Percentiles rank a stretch among this genome's conserved stretches.
Conservation (phyloP, 2,888 invertebrate species). For the Artemia sp. region DNA sequence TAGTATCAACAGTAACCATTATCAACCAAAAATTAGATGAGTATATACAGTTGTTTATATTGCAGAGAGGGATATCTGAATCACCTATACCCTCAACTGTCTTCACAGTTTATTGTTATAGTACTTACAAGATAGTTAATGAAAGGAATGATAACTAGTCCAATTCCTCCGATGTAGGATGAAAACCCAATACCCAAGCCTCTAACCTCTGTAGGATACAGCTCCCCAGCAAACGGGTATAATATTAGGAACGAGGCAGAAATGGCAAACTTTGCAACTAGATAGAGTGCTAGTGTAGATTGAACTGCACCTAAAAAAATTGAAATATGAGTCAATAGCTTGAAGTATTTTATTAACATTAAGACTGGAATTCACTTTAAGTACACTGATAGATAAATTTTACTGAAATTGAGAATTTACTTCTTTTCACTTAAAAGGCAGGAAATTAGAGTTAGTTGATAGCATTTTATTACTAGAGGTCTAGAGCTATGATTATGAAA, state of each 20-base stretch:
- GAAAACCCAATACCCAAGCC: constrained; percentile 79
- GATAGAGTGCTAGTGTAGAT: constrained; percentile 53
- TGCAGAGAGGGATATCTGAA: too few species aligned
- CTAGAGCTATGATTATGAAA: too few species aligned
- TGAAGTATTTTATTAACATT: too few species aligned
- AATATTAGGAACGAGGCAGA: constrained; percentile 79
- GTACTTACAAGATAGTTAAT: constrained; percentile 65
- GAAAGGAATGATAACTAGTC: constrained; percentile 73
- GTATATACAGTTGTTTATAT: background rate
- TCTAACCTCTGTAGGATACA: constrained; percentile 74
- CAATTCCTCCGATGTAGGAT: constrained; percentile 73
- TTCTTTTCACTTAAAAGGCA: too few species aligned
- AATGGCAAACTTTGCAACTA: constrained; percentile 57
- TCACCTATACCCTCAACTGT: background rate
- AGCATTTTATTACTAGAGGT: too few species aligned
- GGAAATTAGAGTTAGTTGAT: too few species aligned
- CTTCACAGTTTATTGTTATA: too few species aligned
- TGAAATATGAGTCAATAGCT: too few species aligned
- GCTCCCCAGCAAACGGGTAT: constrained; percentile 77
- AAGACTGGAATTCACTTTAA: too few species aligned
- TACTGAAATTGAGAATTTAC: too few species aligned
- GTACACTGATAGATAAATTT: too few species aligned
- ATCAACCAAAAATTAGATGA: background rate
- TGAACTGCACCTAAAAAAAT: constrained; percentile 47
- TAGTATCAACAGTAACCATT: constrained; percentile 13